Evolutionary conservation across 2,797 vertebrate species (phyloP).

Genomic region (Enteromius unitaeniatus): DNA sequence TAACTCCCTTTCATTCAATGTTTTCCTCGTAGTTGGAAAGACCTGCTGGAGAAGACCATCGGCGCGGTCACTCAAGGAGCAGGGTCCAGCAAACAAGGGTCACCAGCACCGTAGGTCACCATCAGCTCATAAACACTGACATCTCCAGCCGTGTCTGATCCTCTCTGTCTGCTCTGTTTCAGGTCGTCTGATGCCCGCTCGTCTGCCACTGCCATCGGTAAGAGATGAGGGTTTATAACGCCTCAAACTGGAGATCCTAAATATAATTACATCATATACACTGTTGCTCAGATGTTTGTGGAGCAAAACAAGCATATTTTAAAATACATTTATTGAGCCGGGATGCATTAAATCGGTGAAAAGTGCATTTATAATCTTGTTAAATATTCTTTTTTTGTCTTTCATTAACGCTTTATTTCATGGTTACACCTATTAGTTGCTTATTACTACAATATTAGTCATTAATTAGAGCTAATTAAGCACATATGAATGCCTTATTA

Average conservation of each 20-base stretch:
- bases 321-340: not conserved
- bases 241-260: not conserved
- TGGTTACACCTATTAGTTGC: no score
- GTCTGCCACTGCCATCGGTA: conserved; percentile 64
- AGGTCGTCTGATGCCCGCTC: conserved; percentile 67
- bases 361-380: not conserved
- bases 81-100: conserved; percentile 64
- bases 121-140: not conserved
- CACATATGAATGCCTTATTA: no score
- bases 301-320: not conserved
- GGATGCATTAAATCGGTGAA: not conserved
- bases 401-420: no score
- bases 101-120: conserved; percentile 70
- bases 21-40: conserved; percentile 75
- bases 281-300: not conserved
- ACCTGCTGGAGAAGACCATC: conserved; percentile 78
- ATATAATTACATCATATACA: no score
- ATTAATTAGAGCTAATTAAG: no score
- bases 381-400: not conserved
- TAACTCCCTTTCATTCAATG: not conserved
- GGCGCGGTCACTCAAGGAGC: conserved; percentile 62
- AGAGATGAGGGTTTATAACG: not conserved
- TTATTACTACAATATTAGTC: no score
- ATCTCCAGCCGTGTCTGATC: not conserved
- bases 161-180: not conserved